Percentiles rank a stretch among this genome's conserved stretches.
Conservation (phyloP, 2,113 vertebrate species). For the Chroicocephalus ridibundus region DNA sequence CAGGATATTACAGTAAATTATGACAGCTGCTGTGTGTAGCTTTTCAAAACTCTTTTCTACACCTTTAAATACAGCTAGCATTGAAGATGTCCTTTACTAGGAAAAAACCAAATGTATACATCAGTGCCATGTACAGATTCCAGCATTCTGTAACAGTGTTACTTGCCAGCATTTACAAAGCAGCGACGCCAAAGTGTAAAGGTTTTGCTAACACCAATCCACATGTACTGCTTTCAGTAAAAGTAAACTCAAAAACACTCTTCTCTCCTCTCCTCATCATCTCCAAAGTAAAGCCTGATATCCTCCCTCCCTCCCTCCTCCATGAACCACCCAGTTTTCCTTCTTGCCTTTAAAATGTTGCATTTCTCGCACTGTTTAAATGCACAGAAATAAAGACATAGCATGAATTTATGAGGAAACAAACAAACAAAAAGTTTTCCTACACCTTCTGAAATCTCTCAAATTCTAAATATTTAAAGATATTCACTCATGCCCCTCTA, state of each 20-base stretch:
- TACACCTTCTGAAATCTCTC: neutral
- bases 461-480: neutral
- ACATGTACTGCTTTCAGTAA: neutral
- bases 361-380: neutral
- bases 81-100: neutral
- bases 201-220: neutral
- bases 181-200: neutral
- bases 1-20: conserved; percentile 4
- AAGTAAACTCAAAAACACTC: neutral
- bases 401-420: neutral
- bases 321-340: neutral
- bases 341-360: neutral
- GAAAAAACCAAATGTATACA: neutral
- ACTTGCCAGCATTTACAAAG: neutral
- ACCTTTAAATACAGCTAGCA: neutral
- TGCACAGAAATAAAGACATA: neutral
- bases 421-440: neutral
- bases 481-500: neutral
- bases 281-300: neutral
- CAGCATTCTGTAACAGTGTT: neutral
- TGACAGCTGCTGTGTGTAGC: neutral
- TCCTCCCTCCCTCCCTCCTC: neutral
- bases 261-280: neutral
- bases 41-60: neutral
- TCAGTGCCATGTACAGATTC: neutral